phyloP scores from a whole-genome alignment of 2,113 vertebrate genomes.

The Willisornis vidua region DNA sequence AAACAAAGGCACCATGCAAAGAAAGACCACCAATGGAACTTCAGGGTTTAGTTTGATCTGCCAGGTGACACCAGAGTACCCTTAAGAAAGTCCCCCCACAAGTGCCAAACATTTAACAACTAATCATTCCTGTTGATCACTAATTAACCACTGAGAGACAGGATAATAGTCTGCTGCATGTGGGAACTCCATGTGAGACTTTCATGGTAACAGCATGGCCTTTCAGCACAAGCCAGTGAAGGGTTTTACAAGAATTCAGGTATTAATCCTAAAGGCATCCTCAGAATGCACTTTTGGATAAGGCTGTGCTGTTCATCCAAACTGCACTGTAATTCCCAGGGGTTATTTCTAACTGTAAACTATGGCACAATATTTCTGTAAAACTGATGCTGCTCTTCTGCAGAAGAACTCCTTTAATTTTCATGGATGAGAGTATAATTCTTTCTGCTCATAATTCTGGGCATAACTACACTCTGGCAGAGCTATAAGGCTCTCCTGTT shows the following conservation, averaged over 20 bases:
- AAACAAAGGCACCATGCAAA: background rate
- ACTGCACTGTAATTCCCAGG: background rate
- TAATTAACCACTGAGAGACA: background rate
- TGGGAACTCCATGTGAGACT: background rate
- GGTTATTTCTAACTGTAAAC: background rate
- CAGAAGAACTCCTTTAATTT: background rate
- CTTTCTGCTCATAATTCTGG: background rate
- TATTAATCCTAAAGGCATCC: background rate
- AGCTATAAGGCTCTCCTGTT: background rate
- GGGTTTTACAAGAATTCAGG: background rate
- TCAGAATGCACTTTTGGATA: background rate
- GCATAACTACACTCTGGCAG: background rate
- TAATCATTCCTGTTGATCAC: background rate
- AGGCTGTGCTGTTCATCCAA: background rate
- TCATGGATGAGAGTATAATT: background rate
- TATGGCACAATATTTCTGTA: background rate
- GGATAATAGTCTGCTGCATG: background rate
- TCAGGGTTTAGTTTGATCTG: background rate
- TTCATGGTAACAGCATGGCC: background rate
- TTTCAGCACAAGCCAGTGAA: background rate
- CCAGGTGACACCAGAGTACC: background rate
- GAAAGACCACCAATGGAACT: background rate
- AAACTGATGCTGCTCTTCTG: background rate
- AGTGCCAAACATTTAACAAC: background rate
- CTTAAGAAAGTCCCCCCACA: background rate